Percentiles rank a stretch among this genome's conserved stretches.
Conservation (phyloP, 1,140 invertebrate species). For the Aplysia californica region DNA sequence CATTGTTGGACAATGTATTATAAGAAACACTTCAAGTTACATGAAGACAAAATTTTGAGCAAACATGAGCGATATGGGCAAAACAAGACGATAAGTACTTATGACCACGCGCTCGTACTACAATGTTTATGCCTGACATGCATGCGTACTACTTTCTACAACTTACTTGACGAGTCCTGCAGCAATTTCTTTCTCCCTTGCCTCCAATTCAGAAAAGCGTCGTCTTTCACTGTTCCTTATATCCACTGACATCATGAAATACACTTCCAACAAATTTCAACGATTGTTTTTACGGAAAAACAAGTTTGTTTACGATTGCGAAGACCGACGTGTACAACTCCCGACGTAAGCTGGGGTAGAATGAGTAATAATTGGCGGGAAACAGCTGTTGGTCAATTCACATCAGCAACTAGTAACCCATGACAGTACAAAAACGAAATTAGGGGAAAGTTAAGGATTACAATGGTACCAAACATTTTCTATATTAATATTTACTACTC, state of each 20-base stretch:
- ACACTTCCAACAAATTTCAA: conserved; percentile 3
- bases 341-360: conserved; percentile 47
- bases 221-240: conserved; percentile 41
- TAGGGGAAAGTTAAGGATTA: background rate
- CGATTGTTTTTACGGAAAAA: background rate
- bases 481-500: background rate
- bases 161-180: conserved; percentile 52
- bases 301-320: conserved; percentile 26
- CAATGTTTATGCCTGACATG: conserved; percentile 55
- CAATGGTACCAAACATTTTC: background rate
- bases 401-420: conserved; percentile 27
- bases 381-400: conserved; percentile 62
- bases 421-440: background rate
- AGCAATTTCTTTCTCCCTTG: conserved; percentile 47
- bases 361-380: conserved; percentile 65
- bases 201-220: conserved; percentile 43
- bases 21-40: too few relatives aligned
- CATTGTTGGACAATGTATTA: too few relatives aligned
- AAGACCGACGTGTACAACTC: conserved; percentile 37
- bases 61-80: too few relatives aligned
- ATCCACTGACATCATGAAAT: conserved; percentile 50
- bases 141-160: conserved; percentile 49
- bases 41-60: too few relatives aligned
- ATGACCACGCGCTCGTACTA: conserved; percentile 47
- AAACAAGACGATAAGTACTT: too few relatives aligned